Conservation (phyloP, 2,888 invertebrate genomes). For the Pammene fasciana region DNA sequence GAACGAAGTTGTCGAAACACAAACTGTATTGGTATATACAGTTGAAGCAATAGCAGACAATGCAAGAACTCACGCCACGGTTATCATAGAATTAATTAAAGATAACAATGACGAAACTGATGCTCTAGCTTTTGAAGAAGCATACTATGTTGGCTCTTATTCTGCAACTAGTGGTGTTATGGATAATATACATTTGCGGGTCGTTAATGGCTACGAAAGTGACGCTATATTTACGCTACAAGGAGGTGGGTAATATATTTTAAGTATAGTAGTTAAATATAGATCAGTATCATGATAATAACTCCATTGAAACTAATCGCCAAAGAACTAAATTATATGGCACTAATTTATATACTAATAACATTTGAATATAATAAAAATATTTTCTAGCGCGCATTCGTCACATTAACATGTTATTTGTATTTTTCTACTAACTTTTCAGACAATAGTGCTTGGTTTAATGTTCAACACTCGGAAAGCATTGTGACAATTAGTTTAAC, state of each 20-base stretch:
- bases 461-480: not conserved
- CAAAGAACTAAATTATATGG: too few relatives aligned
- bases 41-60: constrained; percentile 45
- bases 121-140: constrained; percentile 6
- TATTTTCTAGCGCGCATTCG: too few relatives aligned
- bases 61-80: constrained; percentile 41
- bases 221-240: constrained; percentile 40
- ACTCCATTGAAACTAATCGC: too few relatives aligned
- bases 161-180: constrained; percentile 36
- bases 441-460: constrained; percentile 4
- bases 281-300: too few relatives aligned
- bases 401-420: not conserved
- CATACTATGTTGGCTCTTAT: constrained; percentile 44
- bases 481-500: constrained; percentile 13
- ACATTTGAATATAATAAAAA: too few relatives aligned
- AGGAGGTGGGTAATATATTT: constrained; percentile 29
- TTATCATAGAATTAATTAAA: constrained; percentile 22
- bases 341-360: too few relatives aligned
- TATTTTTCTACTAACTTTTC: not conserved
- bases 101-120: not conserved
- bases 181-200: constrained; percentile 22
- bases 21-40: constrained; percentile 48
- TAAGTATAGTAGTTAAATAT: too few relatives aligned
- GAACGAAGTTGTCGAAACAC: constrained; percentile 44
- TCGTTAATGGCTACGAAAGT: constrained; percentile 41